phyloP scores from a whole-genome alignment of 2,888 invertebrate species.

The Ornithoptera priamus region DNA sequence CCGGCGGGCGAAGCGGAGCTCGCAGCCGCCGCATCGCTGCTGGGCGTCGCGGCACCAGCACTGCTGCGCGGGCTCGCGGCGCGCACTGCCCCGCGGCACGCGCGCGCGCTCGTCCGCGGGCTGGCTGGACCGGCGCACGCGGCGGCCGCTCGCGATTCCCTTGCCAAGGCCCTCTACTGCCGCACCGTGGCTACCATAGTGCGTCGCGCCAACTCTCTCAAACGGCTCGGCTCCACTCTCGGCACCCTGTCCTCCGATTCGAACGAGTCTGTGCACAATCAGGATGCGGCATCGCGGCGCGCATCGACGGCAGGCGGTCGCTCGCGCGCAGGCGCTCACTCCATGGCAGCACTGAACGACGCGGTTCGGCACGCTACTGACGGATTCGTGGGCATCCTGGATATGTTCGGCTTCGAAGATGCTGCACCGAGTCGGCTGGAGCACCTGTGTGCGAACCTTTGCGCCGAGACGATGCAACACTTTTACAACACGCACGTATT shows the following conservation, averaged over 20 bases:
- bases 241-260: conserved; percentile 94
- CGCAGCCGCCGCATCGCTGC: conserved; percentile 89
- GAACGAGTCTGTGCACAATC: conserved; percentile 89
- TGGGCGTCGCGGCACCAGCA: conserved; percentile 89
- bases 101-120: conserved; percentile 88
- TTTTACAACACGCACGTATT: conserved; percentile 98
- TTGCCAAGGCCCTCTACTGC: conserved; percentile 96
- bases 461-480: conserved; percentile 98
- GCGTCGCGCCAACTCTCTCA: conserved; percentile 93
- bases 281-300: conserved; percentile 92
- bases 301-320: conserved; percentile 89
- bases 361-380: conserved; percentile 96
- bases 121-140: conserved; percentile 89
- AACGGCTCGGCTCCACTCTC: conserved; percentile 89
- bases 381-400: conserved; percentile 96
- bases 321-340: conserved; percentile 89
- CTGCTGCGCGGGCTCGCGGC: conserved; percentile 57
- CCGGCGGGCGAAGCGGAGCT: conserved; percentile 89
- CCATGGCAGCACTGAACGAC: conserved; percentile 95
- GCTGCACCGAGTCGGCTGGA: conserved; percentile 94
- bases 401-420: conserved; percentile 98
- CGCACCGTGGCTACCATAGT: conserved; percentile 97
- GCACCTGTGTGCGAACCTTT: conserved; percentile 96
- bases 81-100: conserved; percentile 89
- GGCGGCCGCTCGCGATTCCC: conserved; percentile 91